A percentile compares a stretch with the other conserved stretches of the same genome.
Evolutionary conservation across 2,888 invertebrate genomes (phyloP).

Genomic region (Polydrusus cervinus): DNA sequence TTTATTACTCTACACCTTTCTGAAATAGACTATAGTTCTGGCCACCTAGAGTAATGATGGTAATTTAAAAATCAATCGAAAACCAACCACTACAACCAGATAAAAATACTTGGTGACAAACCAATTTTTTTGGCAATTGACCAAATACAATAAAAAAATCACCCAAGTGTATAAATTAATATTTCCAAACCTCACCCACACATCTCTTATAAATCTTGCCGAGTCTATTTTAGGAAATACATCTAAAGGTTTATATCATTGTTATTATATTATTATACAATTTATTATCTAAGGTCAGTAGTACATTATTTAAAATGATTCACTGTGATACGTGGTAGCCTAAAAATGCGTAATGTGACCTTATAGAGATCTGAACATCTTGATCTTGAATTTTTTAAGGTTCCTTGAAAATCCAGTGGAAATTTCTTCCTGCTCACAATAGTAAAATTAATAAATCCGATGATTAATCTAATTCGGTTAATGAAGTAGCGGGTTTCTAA

Average conservation of each 20-base stretch:
- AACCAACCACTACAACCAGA: neutral
- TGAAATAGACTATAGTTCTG: too few species aligned
- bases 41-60: too few species aligned
- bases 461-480: too few species aligned
- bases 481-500: too few species aligned
- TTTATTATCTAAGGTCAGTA: constrained; percentile 19
- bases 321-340: neutral
- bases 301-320: constrained; percentile 3
- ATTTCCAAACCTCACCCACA: constrained; percentile 20
- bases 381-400: neutral
- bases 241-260: neutral
- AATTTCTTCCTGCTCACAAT: too few species aligned
- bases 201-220: constrained; percentile 1
- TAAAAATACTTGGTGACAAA: constrained; percentile 15
- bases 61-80: neutral
- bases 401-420: too few species aligned
- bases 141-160: constrained; percentile 21
- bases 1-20: too few species aligned
- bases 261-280: constrained; percentile 9
- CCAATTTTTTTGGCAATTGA: constrained; percentile 18
- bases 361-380: neutral
- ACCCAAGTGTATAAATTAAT: constrained; percentile 10
- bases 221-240: constrained; percentile 21
- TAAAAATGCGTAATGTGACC: constrained; percentile 1
- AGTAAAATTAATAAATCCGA: too few species aligned